Base-by-base conservation (phyloP, 2,888 invertebrate genomes). In the Cancer borealis region DNA sequence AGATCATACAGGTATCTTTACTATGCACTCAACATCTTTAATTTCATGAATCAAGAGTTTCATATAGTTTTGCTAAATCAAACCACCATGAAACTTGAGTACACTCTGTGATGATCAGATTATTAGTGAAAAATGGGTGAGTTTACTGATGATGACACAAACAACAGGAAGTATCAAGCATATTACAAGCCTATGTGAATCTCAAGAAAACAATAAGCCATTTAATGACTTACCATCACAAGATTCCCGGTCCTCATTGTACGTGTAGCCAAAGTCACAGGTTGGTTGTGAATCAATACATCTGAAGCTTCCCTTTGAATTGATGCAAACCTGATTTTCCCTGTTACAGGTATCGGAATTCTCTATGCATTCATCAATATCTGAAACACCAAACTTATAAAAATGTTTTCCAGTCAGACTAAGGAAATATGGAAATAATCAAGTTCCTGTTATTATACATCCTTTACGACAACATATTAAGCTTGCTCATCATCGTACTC, bases 261-360 rank as follows among this genome's bases (percentile, higher is more conserved):
- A 95, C 5, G 94, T 92, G 92, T 95, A 96, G n/a, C 96, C 96
- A 90, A 96, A 93, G 66, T 92, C 94, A 91, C 96, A 96, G 30
- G 90, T 91, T 10, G 95, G 95, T 8, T 66, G n/a, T 1, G 79
- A 93, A 45, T 95, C 93, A 91, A 96, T 92, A 91, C 97, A 97
- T 14, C 95, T 94, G 96, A 96, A 96, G 88, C 96, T 96, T 5
- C 97, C 97, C 12, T 96, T 96, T 14, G 96, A 96, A 96, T 97
- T 97, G 92, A 96, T 95, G 96, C 97, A 97, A 21, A 93, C 93
- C 60, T 95, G 95, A 1, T 93, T 92, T 12, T 93, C 45, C 49
- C 84, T n/a, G 3, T 93, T 92, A 66, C 96, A 95, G 26, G 92
- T 87, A 91, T 95, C 79, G 1, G 46, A 45, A 1, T 92, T 91